Conservation (phyloP, 2,888 invertebrate species). For the Eumerus sabulonum region DNA sequence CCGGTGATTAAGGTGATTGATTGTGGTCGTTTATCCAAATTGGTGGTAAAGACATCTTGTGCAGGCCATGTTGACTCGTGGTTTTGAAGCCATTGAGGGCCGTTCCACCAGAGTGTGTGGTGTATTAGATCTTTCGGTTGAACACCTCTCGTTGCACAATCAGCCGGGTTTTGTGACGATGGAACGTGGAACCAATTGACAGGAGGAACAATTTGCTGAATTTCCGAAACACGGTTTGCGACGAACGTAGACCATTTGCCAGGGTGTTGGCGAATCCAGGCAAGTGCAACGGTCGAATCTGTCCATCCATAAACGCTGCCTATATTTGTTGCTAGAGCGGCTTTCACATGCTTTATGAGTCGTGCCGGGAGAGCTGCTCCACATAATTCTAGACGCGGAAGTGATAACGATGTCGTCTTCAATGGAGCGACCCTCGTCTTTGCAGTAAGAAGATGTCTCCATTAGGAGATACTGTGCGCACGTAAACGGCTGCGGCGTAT, state of each 20-base stretch:
- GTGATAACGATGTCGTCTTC: slow-evolving; percentile 10
- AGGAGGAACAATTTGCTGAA: background rate
- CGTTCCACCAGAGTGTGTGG: slow-evolving; percentile 20
- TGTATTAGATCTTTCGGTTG: slow-evolving; percentile 2
- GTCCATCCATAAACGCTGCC: slow-evolving; percentile 35
- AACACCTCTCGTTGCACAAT: slow-evolving; percentile 6
- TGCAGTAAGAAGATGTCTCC: slow-evolving; percentile 13
- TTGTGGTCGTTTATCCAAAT: slow-evolving; percentile 10
- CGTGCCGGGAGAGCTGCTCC: slow-evolving; percentile 20
- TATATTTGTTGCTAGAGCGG: background rate
- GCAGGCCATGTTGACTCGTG: slow-evolving; percentile 15
- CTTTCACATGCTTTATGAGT: too few species aligned
- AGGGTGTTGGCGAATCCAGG: slow-evolving; percentile 42
- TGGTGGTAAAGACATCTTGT: slow-evolving; percentile 21
- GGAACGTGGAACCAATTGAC: background rate
- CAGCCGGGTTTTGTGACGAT: background rate
- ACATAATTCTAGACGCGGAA: slow-evolving; percentile 19
- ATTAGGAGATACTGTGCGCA: slow-evolving; percentile 23
- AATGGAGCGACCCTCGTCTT: slow-evolving; percentile 33
- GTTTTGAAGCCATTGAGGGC: slow-evolving; percentile 8
- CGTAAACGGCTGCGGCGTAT: slow-evolving; percentile 31
- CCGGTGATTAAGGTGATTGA: background rate
- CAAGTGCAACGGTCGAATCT: slow-evolving; percentile 25
- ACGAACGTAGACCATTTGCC: slow-evolving; percentile 5
- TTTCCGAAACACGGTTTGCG: too few species aligned